These are phyloP conservation scores for Hippocampus mohnikei DNA, from an alignment of 2,113 vertebrate species.

Conservation along the genomic window DNA sequence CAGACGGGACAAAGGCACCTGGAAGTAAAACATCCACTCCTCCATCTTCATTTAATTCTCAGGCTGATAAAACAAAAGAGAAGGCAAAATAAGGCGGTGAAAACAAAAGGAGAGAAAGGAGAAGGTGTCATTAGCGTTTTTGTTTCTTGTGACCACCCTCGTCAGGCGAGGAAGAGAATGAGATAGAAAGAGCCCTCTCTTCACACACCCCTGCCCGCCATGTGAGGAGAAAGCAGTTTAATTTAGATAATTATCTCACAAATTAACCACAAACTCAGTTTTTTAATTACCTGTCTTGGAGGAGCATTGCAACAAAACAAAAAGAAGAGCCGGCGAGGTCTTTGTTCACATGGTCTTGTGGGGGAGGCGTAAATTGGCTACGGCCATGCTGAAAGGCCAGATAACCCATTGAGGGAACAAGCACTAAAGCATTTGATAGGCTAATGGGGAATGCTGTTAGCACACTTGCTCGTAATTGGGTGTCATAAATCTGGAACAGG, in stretches of 20 bases:
- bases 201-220: not conserved
- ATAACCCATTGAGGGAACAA: conserved; percentile 74
- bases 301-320: conserved; percentile 51
- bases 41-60: conserved; percentile 52
- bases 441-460: conserved; percentile 82
- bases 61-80: conserved; percentile 44
- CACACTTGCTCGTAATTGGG: conserved; percentile 77
- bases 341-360: conserved; percentile 60
- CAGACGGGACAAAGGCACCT: not conserved
- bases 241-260: conserved; percentile 74
- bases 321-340: conserved; percentile 54
- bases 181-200: conserved; percentile 20
- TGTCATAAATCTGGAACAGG: conserved; percentile 86
- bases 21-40: conserved; percentile 42
- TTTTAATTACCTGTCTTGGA: conserved; percentile 69
- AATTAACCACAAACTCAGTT: conserved; percentile 69
- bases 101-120: conserved; percentile 53
- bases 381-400: conserved; percentile 61
- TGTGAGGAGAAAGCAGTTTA: conserved; percentile 59
- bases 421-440: conserved; percentile 77
- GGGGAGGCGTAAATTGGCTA: conserved; percentile 62
- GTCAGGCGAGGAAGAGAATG: conserved; percentile 44
- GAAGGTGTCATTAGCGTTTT: conserved; percentile 61
- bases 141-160: conserved; percentile 48
- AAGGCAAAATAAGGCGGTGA: conserved; percentile 46